phyloP scores from a whole-genome alignment of 2,797 vertebrate species.

The Cyclura pinguis region DNA sequence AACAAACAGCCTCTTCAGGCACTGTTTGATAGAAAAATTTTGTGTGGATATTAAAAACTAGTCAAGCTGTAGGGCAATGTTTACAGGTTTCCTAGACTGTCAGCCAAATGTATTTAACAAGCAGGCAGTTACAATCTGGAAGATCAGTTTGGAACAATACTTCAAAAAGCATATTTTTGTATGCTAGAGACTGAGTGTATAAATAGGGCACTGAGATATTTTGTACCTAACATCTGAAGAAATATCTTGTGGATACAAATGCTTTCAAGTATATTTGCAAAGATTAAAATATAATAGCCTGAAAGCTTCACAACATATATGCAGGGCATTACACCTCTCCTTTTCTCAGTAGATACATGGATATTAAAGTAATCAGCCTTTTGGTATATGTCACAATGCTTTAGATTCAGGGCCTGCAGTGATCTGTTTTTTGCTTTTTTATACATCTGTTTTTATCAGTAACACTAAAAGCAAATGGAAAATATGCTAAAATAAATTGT shows the following conservation, averaged over 20 bases:
- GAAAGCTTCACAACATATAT: constrained; percentile 55
- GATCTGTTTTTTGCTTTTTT: constrained; percentile 59
- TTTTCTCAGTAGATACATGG: constrained; percentile 54
- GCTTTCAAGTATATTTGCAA: constrained; percentile 52
- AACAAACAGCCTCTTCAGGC: constrained; percentile 47
- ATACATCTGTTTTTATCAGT: constrained; percentile 80
- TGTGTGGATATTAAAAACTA: constrained; percentile 56
- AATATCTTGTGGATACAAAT: constrained; percentile 44
- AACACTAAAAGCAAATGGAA: constrained; percentile 78
- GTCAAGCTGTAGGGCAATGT: constrained; percentile 54
- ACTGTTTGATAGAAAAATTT: constrained; percentile 62
- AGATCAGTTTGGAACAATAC: not conserved
- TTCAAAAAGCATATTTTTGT: constrained; percentile 53
- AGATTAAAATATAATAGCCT: constrained; percentile 35
- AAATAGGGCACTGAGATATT: constrained; percentile 44
- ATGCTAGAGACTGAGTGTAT: constrained; percentile 47
- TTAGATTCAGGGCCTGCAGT: constrained; percentile 65
- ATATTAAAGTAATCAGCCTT: constrained; percentile 54
- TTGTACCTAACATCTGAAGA: constrained; percentile 51
- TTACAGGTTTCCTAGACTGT: constrained; percentile 57
- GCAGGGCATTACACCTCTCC: constrained; percentile 35
- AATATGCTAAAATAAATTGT: constrained; percentile 74
- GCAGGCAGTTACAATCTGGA: constrained; percentile 29
- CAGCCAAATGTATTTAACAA: constrained; percentile 58
- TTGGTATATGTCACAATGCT: constrained; percentile 45